Evolutionary conservation across 2,113 vertebrate species (phyloP), one percentile per base, ranked within the genome.

Genomic region (Sardina pilchardus): DNA sequence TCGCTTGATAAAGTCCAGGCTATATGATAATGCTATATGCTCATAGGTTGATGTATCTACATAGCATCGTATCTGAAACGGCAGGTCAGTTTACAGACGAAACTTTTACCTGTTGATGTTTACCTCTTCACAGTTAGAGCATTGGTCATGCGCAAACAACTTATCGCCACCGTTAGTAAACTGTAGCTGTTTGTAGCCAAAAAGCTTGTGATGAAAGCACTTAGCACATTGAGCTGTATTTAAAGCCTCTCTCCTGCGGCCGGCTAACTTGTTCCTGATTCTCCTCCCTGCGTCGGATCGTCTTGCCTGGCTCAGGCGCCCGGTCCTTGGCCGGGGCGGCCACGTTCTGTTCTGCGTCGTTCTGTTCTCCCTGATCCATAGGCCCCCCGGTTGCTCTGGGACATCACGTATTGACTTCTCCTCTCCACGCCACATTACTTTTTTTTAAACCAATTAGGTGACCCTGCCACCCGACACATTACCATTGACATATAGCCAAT

Each of bases 361-460:
- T 56, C 59, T 10, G 59, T 67, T 26, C 59, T 1, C 12, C 8
- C 59, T 30, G n/a, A 30, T 67, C 59, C 59, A 12, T 30, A 67
- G 90, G 88, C 89, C 83, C 81, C 82, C n/a, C 0, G 1, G 24
- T 87, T 71, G 81, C 36, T 30, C 84, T 82, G 84, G 47, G 26
- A 87, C 88, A 85, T 83, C 63, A 87, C 39, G 85, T 83, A 91
- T 71, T 84, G 83, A 91, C 90, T 84, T n/a, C 63, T 16, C 63
- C 63, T 85, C 86, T 85, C 24, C 16, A 84, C 89, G 85, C 89
- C 90, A 87, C 88, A 86, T 90, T 91, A 88, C 87, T 91, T 90
- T 92, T 92, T 39, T 81, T 91, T 86, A 91, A 91, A 91, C 90
- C 90, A 93, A 90, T 93, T 91, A 92, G 90, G 85, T 90, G 83